Conservation (phyloP, 2,113 vertebrate genomes). For the Mirounga angustirostris region DNA sequence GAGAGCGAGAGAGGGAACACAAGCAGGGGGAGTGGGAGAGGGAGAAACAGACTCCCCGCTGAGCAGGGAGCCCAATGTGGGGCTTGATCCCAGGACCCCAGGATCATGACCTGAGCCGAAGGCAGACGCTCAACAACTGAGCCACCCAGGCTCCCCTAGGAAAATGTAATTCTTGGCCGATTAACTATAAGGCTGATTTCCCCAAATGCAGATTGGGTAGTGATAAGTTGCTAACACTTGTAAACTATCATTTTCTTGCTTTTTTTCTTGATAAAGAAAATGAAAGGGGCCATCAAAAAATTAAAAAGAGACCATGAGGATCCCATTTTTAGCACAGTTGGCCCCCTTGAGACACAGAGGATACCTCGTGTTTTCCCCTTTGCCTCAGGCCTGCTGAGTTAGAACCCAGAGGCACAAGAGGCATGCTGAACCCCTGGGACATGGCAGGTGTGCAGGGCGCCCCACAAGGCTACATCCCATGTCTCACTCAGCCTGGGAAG, state of each 20-base stretch:
- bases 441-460: rapidly evolving
- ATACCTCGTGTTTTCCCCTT: neutral
- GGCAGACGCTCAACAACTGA: too few relatives aligned
- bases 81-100: too few relatives aligned
- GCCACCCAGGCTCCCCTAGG: neutral
- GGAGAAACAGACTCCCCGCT: too few relatives aligned
- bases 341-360: rapidly evolving
- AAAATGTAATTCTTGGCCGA: neutral
- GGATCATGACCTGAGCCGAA: too few relatives aligned
- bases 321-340: neutral
- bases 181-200: neutral
- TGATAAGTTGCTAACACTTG: neutral
- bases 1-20: too few relatives aligned
- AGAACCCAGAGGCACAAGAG: neutral
- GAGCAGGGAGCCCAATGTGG: too few relatives aligned
- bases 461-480: neutral
- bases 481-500: neutral
- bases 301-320: neutral
- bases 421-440: rapidly evolving
- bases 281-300: neutral
- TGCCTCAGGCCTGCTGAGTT: neutral
- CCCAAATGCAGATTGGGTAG: neutral
- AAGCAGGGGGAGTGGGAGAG: too few relatives aligned
- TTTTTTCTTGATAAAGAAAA: neutral
- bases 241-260: neutral